phyloP scores from a whole-genome alignment of 2,797 vertebrate genomes.

The Phylloscopus collybita region DNA sequence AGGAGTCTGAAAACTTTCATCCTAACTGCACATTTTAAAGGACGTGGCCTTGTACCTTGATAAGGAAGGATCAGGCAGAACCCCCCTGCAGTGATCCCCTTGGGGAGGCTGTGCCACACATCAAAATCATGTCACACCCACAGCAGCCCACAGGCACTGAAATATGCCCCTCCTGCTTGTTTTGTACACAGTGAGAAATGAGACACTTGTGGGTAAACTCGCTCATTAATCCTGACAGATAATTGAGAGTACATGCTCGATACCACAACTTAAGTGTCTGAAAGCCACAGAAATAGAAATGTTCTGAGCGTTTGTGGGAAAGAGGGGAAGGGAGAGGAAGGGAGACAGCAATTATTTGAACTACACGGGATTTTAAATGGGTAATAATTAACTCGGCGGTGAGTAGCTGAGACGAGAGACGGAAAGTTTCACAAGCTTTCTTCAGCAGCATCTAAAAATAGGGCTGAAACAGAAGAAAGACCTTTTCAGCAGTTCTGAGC shows the following conservation, averaged over 20 bases:
- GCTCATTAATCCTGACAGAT: constrained; percentile 35
- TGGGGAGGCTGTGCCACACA: neutral
- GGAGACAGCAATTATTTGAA: neutral
- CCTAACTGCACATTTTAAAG: no score
- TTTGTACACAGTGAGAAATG: constrained; percentile 35
- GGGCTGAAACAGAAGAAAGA: neutral
- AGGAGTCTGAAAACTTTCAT: no score
- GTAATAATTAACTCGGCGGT: neutral
- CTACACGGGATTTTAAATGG: neutral
- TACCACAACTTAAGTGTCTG: neutral
- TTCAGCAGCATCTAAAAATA: neutral
- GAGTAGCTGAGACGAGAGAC: neutral
- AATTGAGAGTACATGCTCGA: constrained; percentile 5
- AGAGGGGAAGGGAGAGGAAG: neutral
- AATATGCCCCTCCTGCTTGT: constrained; percentile 24
- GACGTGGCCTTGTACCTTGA: no score
- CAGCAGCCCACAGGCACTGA: neutral
- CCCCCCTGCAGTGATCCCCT: constrained; percentile 19
- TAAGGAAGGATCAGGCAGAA: no score
- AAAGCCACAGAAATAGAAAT: neutral
- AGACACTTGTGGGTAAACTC: neutral
- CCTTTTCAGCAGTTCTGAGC: neutral
- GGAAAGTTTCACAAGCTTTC: neutral
- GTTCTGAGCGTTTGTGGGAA: neutral
- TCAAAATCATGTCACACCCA: constrained; percentile 31